Base-by-base conservation (phyloP, 2,113 vertebrate genomes). In the Dromas ardeola region DNA sequence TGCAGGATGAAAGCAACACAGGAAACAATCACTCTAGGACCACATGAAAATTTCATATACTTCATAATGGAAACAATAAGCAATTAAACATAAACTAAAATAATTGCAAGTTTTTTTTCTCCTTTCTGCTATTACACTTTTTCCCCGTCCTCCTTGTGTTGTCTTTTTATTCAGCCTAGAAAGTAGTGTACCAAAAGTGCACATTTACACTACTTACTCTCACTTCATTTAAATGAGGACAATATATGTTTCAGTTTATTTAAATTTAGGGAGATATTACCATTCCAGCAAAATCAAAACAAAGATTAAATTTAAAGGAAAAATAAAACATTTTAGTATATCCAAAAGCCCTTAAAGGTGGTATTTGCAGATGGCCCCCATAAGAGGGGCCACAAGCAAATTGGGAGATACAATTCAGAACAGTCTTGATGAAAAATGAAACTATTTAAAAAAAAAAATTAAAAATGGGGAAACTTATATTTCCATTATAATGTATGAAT, bases 401-500 rank as follows among this genome's bases (percentile, higher is more conserved):
- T 1, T 20, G 26, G 8, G 19, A 73, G 30, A 73, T 3, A 53
- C 34, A 52, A 69, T 55, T 61, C 30, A 49, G 49, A 88, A 36
- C 6, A 79, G 29, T 30, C 29, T 79, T 43, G 29, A 62, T 27
- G 36, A 77, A 18, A 77, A 79, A 77, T 52, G 15, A 89, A 89
- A 47, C 3, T 15, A n/a, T 63, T 58, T 32, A 12, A 19, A 6
- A 74, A 73, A 74, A 73, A 79, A 36, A 20, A 47, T 49, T 49
- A 22, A 49, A 49, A 34, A 6, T 0, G 0, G 16, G 14, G 1
- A 76, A 62, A 62, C 6, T n/a, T 32, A 50, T 11, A 17, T 55
- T 58, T 80, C 30, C 36, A 73, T 32, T 69, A 5, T 5, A 71
- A 17, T 26, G 5, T 27, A 70, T 30, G 29, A 65, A 61, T 42